phyloP scores from a whole-genome alignment of 2,113 vertebrate genomes.

The Athene cunicularia region DNA sequence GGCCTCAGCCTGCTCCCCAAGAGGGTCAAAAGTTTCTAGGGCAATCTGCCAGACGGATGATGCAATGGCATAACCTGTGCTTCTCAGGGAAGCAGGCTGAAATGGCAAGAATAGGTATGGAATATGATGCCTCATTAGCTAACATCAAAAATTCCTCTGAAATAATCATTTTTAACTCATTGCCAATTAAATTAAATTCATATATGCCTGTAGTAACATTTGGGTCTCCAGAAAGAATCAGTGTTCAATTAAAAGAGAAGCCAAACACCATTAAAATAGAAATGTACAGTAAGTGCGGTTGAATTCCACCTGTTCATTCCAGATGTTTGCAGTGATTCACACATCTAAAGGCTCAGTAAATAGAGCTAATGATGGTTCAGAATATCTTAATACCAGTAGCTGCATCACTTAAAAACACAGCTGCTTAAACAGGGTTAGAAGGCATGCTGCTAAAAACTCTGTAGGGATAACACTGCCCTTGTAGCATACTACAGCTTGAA shows the following conservation, averaged over 20 bases:
- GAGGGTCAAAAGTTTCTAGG: not conserved
- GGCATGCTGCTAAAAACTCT: not conserved
- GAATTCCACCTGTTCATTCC: constrained; percentile 66
- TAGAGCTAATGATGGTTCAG: constrained; percentile 53
- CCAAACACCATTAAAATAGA: constrained; percentile 48
- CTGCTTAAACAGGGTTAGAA: constrained; percentile 7
- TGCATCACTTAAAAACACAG: not conserved
- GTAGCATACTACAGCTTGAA: not conserved
- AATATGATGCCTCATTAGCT: constrained; percentile 21
- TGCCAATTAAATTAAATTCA: constrained; percentile 45
- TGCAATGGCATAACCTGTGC: not conserved
- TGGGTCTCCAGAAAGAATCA: constrained; percentile 3
- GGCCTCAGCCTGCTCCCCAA: not conserved
- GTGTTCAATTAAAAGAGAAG: constrained; percentile 47
- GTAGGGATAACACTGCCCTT: not conserved
- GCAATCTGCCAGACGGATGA: not conserved
- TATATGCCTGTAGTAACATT: constrained; percentile 23
- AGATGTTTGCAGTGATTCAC: constrained; percentile 65
- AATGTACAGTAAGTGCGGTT: not conserved
- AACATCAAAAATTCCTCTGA: constrained; percentile 52
- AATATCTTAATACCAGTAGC: constrained; percentile 36
- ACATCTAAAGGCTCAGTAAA: constrained; percentile 61
- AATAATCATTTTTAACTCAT: constrained; percentile 21
- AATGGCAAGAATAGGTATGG: not conserved
- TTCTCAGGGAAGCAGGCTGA: not conserved